phyloP scores from a whole-genome alignment of 1,140 invertebrate genomes.

The Drosophila biarmipes region DNA sequence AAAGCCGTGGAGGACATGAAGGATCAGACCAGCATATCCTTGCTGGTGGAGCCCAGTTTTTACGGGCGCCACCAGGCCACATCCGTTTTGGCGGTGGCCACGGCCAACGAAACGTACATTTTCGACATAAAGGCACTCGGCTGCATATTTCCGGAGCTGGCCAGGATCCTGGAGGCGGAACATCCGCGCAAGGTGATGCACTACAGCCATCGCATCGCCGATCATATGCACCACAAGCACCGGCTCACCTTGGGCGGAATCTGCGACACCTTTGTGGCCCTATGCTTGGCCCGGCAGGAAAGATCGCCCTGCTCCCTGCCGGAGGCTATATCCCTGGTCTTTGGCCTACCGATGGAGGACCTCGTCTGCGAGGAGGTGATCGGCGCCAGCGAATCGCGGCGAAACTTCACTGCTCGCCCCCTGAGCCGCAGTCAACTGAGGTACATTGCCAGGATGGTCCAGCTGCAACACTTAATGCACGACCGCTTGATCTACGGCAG shows the following conservation, averaged over 20 bases:
- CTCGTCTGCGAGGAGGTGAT: slow-evolving; percentile 45
- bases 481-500: slow-evolving; percentile 37
- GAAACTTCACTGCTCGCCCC: slow-evolving; percentile 41
- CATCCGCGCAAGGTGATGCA: slow-evolving; percentile 55
- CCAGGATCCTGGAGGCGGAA: slow-evolving; percentile 29
- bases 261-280: slow-evolving; percentile 48
- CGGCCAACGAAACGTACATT: slow-evolving; percentile 44
- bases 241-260: slow-evolving; percentile 41
- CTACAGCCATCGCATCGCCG: slow-evolving; percentile 56
- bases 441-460: slow-evolving; percentile 47
- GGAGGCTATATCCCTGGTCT: slow-evolving; percentile 44
- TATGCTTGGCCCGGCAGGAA: slow-evolving; percentile 41
- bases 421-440: slow-evolving; percentile 31
- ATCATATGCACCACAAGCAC: slow-evolving; percentile 38
- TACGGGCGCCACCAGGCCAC: slow-evolving; percentile 50
- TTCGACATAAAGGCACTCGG: slow-evolving; percentile 56
- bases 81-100: slow-evolving; percentile 51
- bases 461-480: slow-evolving; percentile 47
- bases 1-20: slow-evolving; percentile 41
- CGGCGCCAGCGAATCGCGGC: slow-evolving; percentile 27
- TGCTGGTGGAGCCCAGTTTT: slow-evolving; percentile 58
- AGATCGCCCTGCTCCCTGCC: slow-evolving; percentile 12
- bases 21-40: slow-evolving; percentile 42
- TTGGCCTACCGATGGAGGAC: slow-evolving; percentile 29
- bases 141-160: slow-evolving; percentile 36